phyloP scores from a whole-genome alignment of 1,140 invertebrate species.

The Anthonomus grandis region DNA sequence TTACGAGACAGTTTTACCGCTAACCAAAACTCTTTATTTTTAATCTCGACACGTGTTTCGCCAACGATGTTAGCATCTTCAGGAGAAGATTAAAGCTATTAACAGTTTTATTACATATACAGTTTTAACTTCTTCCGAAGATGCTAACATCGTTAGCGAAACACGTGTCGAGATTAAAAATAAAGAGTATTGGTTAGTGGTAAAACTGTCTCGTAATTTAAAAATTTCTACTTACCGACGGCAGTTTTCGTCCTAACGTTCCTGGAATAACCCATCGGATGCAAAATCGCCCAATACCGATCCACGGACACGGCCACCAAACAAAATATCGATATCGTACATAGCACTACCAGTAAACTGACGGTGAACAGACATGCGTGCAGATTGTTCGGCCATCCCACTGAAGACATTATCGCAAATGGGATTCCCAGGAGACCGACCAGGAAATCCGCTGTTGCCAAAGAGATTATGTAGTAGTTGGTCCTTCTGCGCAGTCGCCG shows the following conservation, averaged over 20 bases:
- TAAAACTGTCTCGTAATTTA: too few species aligned
- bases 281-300: slow-evolving; percentile 87
- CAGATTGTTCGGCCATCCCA: slow-evolving; percentile 73
- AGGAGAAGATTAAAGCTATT: too few species aligned
- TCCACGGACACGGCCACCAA: slow-evolving; percentile 87
- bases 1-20: too few species aligned
- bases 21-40: too few species aligned
- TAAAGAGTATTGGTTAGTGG: too few species aligned
- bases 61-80: too few species aligned
- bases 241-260: slow-evolving; percentile 81
- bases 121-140: too few species aligned
- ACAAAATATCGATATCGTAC: slow-evolving; percentile 89
- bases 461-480: slow-evolving; percentile 88
- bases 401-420: slow-evolving; percentile 75
- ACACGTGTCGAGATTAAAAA: too few species aligned
- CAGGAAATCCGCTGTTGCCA: slow-evolving; percentile 81
- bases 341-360: slow-evolving; percentile 80
- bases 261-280: slow-evolving; percentile 85
- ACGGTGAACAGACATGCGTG: slow-evolving; percentile 84
- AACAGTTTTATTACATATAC: too few species aligned
- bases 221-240: slow-evolving; percentile 67
- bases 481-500: slow-evolving; percentile 73
- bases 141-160: too few species aligned
- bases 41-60: too few species aligned
- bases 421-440: slow-evolving; percentile 78